These are phyloP conservation scores for Adelognathus sp. DNA, from an alignment of 2,888 invertebrate species.

Conservation along the genomic window DNA sequence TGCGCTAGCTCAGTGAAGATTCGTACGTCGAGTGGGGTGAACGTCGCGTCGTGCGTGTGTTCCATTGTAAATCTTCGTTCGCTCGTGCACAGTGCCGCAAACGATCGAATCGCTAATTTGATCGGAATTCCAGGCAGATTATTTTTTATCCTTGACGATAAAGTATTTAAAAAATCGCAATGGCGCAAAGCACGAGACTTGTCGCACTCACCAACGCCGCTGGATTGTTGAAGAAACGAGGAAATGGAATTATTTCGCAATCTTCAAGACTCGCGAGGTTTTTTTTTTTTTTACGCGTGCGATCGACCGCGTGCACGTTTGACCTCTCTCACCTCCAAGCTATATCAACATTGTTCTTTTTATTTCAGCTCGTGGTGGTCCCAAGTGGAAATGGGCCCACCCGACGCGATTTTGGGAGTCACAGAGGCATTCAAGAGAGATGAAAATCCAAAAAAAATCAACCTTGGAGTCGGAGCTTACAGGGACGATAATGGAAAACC, in stretches of 20 bases:
- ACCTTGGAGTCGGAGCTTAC: constrained; percentile 98
- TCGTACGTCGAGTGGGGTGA: constrained; percentile 18
- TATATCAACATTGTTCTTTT: not conserved
- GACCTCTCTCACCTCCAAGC: constrained; percentile 46
- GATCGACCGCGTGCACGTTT: constrained; percentile 38
- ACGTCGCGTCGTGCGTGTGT: not conserved
- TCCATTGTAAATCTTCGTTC: constrained; percentile 4
- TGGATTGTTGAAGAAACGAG: constrained; percentile 64
- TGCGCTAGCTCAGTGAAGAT: too few relatives aligned
- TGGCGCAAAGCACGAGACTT: constrained; percentile 70
- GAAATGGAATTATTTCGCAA: constrained; percentile 56
- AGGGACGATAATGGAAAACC: constrained; percentile 99
- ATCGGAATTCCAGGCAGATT: constrained; percentile 19
- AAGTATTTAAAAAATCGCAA: constrained; percentile 59
- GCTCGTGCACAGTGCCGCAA: not conserved
- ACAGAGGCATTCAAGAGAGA: constrained; percentile 98
- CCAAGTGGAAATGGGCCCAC: constrained; percentile 97
- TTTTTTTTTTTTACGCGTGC: constrained; percentile 4
- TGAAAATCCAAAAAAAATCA: constrained; percentile 95
- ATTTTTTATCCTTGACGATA: not conserved
- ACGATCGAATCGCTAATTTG: constrained; percentile 39
- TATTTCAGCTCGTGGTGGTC: constrained; percentile 90
- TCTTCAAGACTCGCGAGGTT: constrained; percentile 66
- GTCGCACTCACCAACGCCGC: constrained; percentile 54
- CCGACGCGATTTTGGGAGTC: constrained; percentile 98